Evolutionary conservation across 2,888 invertebrate genomes (phyloP).

Genomic region (Fragum whitleyi): DNA sequence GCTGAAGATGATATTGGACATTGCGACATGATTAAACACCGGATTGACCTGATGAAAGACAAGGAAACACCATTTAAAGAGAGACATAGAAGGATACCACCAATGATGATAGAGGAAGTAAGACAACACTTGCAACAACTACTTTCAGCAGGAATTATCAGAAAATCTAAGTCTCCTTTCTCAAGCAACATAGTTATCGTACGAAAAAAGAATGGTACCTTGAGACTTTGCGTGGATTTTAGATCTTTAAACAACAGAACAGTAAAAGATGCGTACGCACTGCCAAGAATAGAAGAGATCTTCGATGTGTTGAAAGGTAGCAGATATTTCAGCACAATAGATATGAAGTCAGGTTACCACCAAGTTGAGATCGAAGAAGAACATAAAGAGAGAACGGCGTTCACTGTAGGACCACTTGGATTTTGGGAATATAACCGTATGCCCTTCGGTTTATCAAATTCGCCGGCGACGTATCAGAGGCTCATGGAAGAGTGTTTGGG

Average conservation of each 20-base stretch:
- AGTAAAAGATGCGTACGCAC: background rate
- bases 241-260: background rate
- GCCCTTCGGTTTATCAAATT: constrained; percentile 1
- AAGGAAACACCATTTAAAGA: background rate
- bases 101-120: constrained; percentile 8
- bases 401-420: constrained; percentile 3
- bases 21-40: background rate
- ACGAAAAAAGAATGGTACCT: background rate
- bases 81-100: constrained; percentile 3
- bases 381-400: constrained; percentile 3
- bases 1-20: constrained; percentile 3
- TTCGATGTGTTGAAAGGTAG: background rate
- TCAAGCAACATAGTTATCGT: background rate
- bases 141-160: background rate
- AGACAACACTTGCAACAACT: background rate
- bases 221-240: background rate
- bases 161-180: constrained; percentile 2
- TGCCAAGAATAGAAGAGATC: background rate
- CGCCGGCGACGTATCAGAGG: background rate
- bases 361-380: background rate
- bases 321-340: background rate
- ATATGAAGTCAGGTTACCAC: background rate
- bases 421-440: constrained; percentile 6
- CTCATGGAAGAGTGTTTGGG: constrained; percentile 1
- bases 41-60: background rate